Evolutionary conservation across 1,140 invertebrate species (phyloP).

Genomic region (Papilio dardanus): DNA sequence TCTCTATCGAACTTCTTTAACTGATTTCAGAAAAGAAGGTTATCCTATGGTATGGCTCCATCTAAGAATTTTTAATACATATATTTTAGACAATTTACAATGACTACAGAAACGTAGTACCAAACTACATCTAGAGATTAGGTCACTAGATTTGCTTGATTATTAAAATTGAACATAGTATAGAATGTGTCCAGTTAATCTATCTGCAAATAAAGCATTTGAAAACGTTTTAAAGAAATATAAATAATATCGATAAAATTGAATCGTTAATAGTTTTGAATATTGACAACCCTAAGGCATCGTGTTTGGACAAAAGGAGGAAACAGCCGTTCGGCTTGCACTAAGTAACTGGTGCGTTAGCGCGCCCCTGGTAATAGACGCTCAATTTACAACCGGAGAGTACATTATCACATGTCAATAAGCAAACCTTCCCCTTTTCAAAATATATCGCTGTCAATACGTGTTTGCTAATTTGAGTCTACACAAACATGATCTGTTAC

Average conservation of each 20-base stretch:
- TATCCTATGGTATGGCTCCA: neutral
- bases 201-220: no score
- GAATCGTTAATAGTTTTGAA: neutral
- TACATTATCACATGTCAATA: conserved; percentile 38
- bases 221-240: neutral
- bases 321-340: conserved; percentile 49
- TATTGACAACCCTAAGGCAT: conserved; percentile 41
- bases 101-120: no score
- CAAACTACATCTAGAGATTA: no score
- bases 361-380: conserved; percentile 48
- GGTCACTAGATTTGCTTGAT: neutral
- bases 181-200: no score
- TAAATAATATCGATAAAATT: neutral
- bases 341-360: conserved; percentile 54
- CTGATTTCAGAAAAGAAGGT: neutral
- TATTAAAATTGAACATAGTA: neutral
- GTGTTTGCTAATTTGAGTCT: conserved; percentile 3
- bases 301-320: conserved; percentile 58
- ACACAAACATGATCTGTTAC: neutral
- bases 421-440: conserved; percentile 28
- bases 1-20: no score
- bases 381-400: conserved; percentile 39
- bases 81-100: no score
- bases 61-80: no score
- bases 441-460: conserved; percentile 23